These are phyloP conservation scores for Apamea sordens DNA, from an alignment of 2,888 invertebrate species.

Conservation along the genomic window DNA sequence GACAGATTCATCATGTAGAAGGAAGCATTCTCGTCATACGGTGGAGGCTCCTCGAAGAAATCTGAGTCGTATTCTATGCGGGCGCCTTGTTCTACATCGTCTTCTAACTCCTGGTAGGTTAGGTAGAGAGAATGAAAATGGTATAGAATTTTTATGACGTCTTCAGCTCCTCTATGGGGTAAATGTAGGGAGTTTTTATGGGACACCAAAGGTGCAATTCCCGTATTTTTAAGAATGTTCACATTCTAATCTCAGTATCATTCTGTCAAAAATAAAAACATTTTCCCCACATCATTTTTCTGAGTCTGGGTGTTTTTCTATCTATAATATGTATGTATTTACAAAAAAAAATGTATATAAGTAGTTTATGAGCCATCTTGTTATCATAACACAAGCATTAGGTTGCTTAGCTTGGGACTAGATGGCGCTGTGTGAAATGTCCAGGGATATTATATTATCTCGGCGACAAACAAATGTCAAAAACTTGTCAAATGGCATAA, in stretches of 20 bases:
- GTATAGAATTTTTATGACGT: not conserved
- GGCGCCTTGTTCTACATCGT: constrained; percentile 83
- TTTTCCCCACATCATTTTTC: too few species aligned
- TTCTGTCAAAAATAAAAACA: too few species aligned
- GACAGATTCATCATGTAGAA: constrained; percentile 99
- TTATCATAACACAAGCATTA: too few species aligned
- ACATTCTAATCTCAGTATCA: not conserved
- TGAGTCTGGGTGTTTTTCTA: too few species aligned
- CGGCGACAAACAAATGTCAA: too few species aligned
- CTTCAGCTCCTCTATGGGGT: not conserved
- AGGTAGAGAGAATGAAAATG: not conserved
- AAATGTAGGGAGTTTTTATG: not conserved
- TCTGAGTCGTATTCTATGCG: constrained; percentile 85
- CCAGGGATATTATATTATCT: too few species aligned
- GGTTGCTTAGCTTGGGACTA: too few species aligned
- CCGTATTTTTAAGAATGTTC: not conserved
- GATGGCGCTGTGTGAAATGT: too few species aligned
- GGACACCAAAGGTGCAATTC: not conserved
- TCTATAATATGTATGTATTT: too few species aligned
- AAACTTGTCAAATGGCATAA: too few species aligned
- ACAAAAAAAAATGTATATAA: too few species aligned
- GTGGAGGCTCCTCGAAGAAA: constrained; percentile 92
- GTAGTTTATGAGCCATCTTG: too few species aligned
- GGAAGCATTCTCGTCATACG: constrained; percentile 92
- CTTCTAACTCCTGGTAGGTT: constrained; percentile 85